Base-by-base conservation (phyloP, 2,888 invertebrate genomes). In the Napeogenes sylphis region DNA sequence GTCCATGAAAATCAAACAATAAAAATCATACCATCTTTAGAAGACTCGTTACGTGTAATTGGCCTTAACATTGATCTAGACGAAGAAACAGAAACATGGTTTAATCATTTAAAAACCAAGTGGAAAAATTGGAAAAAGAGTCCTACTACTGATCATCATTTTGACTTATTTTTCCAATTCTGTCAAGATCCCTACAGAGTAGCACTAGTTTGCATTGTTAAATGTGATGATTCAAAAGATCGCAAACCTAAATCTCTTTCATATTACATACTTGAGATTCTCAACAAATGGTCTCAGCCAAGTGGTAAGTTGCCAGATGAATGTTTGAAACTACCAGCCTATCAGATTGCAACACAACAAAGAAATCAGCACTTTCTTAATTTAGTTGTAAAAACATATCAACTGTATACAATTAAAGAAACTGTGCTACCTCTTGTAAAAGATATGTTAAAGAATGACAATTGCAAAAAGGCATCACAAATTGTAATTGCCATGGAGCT, bases 391-490 rank as follows among this genome's bases (percentile, higher is more conserved):
- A 90, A 92, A 69, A 88, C 93, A 33, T 96, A 93, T 78, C 91
- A 94, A 74, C 85, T 96, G 71, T 73, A 77, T 32, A 85, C 92
- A 65, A 92, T 94, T 66, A 92, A 93, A 70, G 91, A 93, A 68
- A 77, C 92, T 62, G 93, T 96, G 75, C 71, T 94, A 68, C 92
- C 92, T 21, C 86, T 92, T 70, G 91, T 95, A 55, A 90, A 92
- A 76, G 89, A 92, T 59, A 85, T 90, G 83, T 77, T 89, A 53
- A 81, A 75, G 71, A 84, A 81, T 75, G 88, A 90, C 59, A 87
- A 88, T 67, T 95, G 93, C 80, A 96, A 95, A 90, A 94, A 94
- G 84, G 96, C 95, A 35, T 94, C 94, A 45, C 94, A 95, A 76
- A 92, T 94, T 84, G 92, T 93, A 6, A 91, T 93, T 60, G 90